phyloP scores from a whole-genome alignment of 2,888 invertebrate genomes.

The Cryptosula pallasiana region DNA sequence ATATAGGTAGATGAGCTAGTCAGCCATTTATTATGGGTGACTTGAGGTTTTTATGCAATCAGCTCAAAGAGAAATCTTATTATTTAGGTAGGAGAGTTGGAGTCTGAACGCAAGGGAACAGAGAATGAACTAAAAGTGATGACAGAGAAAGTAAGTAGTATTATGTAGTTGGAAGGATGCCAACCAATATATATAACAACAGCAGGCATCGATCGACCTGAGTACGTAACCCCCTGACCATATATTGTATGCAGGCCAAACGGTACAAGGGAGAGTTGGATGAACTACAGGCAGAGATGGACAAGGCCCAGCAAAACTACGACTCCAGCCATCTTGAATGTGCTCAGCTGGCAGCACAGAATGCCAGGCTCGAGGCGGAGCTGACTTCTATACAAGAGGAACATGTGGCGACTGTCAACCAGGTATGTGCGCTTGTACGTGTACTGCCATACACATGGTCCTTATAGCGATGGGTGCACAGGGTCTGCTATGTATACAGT shows the following conservation, averaged over 20 bases:
- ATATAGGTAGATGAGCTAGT: too few relatives aligned
- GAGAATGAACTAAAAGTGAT: not conserved
- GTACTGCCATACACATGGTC: too few relatives aligned
- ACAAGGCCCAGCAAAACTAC: slow-evolving; percentile 43
- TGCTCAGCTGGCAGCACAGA: slow-evolving; percentile 20
- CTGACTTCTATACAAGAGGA: slow-evolving; percentile 36
- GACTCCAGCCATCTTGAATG: slow-evolving; percentile 35
- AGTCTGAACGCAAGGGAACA: not conserved
- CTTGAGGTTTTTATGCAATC: too few relatives aligned
- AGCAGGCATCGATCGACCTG: too few relatives aligned
- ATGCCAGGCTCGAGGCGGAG: slow-evolving; percentile 37
- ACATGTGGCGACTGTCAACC: slow-evolving; percentile 39
- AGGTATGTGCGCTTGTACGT: slow-evolving; percentile 33
- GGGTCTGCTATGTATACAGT: slow-evolving; percentile 32
- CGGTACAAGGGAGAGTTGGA: slow-evolving; percentile 46
- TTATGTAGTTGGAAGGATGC: too few relatives aligned
- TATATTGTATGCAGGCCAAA: slow-evolving; percentile 38
- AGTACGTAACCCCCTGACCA: too few relatives aligned
- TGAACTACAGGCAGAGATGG: slow-evolving; percentile 45
- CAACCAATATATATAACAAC: too few relatives aligned
- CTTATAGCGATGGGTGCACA: too few relatives aligned
- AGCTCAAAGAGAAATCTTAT: too few relatives aligned
- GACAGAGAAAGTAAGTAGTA: not conserved
- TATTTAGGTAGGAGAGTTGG: slow-evolving; percentile 1
- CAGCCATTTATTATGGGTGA: too few relatives aligned